Evolutionary conservation across 2,888 invertebrate genomes (phyloP), one percentile per base, ranked within the genome.

Genomic region (Lasioglossum malachurum): DNA sequence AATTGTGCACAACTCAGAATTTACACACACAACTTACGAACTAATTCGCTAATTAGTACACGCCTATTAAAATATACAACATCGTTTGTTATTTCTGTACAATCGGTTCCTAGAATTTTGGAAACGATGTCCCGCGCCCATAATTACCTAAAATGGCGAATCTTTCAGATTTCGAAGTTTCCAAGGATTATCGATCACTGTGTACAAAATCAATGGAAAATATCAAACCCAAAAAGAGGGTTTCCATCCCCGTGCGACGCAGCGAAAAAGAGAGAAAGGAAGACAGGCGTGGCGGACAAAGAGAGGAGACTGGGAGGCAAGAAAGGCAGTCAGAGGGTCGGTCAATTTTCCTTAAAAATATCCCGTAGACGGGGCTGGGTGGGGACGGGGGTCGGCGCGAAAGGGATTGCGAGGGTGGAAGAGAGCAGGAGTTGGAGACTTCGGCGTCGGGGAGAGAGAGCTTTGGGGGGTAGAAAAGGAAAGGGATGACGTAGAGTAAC

Each of bases 271-370:
- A 38, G 31, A 53, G 64, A 64, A 57, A 73, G 12, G 38, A 69
- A 71, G 35, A 44, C 74, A 23, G 71, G 44, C n/a, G 72, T 53
- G 38, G 38, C 67, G 80, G 71, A 46, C 35, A 71, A 71, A 80
- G 73, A 78, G 75, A 77, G 83, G 71, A 81, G 82, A 72, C 72
- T 23, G 74, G 23, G 44, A 60, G 69, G 78, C 64, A 81, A 82
- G 84, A 79, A 82, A 88, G 80, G 78, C 77, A 83, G 82, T 80
- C 75, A 79, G 81, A 77, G 86, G 86, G 78, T 88, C 82, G 91
- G 87, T 90, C 88, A 92, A 92, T 92, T 92, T 93, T 92, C 92
- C 91, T 91, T 88, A 92, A 93, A 93, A 93, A 93, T 92, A 92
- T 91, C 90, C 89, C 84, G 84, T 90, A 92, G 91, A 91, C 88